A percentile compares a stretch with the other conserved stretches of the same genome.
Evolutionary conservation across 2,113 vertebrate species (phyloP).

Genomic region (Glareola pratincola): DNA sequence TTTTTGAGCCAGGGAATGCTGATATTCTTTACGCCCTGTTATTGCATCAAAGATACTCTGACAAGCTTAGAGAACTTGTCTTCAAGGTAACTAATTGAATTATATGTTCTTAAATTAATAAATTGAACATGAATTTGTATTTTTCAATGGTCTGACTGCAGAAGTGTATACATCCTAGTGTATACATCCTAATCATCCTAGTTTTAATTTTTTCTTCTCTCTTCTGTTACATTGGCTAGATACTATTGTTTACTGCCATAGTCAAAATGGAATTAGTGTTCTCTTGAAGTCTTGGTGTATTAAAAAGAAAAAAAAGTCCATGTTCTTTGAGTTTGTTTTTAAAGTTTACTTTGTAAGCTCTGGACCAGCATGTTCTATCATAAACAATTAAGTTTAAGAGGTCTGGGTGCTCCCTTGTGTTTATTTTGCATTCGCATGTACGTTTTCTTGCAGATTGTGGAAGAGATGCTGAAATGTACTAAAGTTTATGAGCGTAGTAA

Average conservation of each 20-base stretch:
- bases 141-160: background rate
- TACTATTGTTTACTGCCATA: background rate
- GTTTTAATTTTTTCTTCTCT: background rate
- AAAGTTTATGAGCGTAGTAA: constrained; percentile 96
- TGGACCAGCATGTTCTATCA: background rate
- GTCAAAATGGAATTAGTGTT: background rate
- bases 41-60: constrained; percentile 89
- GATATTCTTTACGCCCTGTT: constrained; percentile 93
- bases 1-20: constrained; percentile 91
- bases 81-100: constrained; percentile 85
- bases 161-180: background rate
- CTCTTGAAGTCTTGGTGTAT: background rate
- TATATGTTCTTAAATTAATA: background rate
- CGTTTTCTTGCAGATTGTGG: constrained; percentile 80
- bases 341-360: background rate
- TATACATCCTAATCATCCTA: background rate
- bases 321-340: background rate
- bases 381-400: background rate
- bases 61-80: constrained; percentile 87
- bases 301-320: background rate
- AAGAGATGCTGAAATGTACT: constrained; percentile 93
- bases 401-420: background rate
- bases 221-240: background rate
- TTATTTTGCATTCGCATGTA: background rate
- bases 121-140: background rate